These are phyloP conservation scores for Valencia hispanica DNA, from an alignment of 2,797 vertebrate species.

Conservation along the genomic window DNA sequence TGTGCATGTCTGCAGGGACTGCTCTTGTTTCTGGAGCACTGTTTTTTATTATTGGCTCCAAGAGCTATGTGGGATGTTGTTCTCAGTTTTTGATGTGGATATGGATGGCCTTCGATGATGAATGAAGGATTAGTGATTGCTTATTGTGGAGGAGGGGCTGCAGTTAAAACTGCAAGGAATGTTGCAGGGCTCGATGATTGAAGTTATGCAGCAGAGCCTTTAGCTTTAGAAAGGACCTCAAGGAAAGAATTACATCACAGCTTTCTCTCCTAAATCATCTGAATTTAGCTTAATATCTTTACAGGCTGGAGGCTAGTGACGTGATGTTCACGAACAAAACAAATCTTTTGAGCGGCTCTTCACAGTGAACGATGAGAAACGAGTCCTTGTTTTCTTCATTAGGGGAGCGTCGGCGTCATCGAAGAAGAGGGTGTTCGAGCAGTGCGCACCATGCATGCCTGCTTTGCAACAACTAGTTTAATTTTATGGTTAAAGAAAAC, in stretches of 20 bases:
- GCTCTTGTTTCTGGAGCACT: neutral
- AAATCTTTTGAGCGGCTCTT: no score
- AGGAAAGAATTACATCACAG: neutral
- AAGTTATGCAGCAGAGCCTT: neutral
- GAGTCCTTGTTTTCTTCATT: no score
- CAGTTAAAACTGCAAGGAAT: neutral
- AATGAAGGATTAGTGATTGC: neutral
- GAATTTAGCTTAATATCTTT: neutral
- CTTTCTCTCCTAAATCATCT: neutral
- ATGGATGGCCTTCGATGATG: neutral
- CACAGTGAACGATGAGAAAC: no score
- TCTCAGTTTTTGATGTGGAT: neutral
- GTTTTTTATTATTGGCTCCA: neutral
- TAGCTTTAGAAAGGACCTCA: neutral
- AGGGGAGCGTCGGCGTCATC: no score
- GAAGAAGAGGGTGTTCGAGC: no score
- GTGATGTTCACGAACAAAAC: no score
- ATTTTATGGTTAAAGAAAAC: no score
- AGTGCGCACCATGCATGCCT: no score
- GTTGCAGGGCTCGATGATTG: neutral
- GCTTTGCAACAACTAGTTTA: no score
- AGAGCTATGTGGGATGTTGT: neutral
- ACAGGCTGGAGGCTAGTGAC: no score
- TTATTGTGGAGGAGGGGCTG: neutral
- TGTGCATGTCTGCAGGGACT: neutral